Evolutionary conservation across 2,797 vertebrate genomes (phyloP).

Genomic region (Macroramphosus scolopax): DNA sequence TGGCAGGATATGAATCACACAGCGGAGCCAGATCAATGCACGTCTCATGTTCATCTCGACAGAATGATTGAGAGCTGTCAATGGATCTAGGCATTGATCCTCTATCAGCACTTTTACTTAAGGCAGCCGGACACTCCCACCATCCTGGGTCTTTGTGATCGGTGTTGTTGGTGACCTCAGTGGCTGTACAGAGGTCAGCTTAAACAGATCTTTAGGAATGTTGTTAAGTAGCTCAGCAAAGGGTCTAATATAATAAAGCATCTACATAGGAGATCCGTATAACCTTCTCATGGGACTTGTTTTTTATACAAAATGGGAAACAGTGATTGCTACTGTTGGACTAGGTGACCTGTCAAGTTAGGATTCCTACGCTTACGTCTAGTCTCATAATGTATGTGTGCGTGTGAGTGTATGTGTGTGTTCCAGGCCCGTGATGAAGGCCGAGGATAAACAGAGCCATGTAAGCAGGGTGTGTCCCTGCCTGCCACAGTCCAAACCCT

Average conservation of each 20-base stretch:
- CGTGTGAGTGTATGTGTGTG: conserved; percentile 22
- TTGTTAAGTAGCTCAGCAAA: conserved; percentile 5
- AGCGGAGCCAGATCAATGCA: neutral
- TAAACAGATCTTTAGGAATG: conserved; percentile 30
- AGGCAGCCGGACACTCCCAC: neutral
- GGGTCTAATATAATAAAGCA: conserved; percentile 14
- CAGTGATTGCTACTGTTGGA: conserved; percentile 16
- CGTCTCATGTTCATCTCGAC: neutral
- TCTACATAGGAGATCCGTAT: conserved; percentile 7
- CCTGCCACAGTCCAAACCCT: conserved; percentile 64
- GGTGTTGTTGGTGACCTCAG: conserved; percentile 20
- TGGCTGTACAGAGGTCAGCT: conserved; percentile 15
- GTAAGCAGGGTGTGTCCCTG: conserved; percentile 65
- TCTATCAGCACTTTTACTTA: conserved; percentile 11
- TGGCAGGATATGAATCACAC: neutral
- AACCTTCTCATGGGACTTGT: conserved; percentile 16
- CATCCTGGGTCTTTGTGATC: conserved; percentile 7
- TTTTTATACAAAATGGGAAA: conserved; percentile 3
- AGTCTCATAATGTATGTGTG: neutral
- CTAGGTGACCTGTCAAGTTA: conserved; percentile 7
- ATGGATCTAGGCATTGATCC: conserved; percentile 7
- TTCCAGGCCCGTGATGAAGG: conserved; percentile 29
- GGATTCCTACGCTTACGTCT: conserved; percentile 12
- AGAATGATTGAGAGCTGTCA: conserved; percentile 8
- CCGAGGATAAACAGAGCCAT: conserved; percentile 63